phyloP scores from a whole-genome alignment of 2,888 invertebrate genomes.

The Noctuana brunneofusca region DNA sequence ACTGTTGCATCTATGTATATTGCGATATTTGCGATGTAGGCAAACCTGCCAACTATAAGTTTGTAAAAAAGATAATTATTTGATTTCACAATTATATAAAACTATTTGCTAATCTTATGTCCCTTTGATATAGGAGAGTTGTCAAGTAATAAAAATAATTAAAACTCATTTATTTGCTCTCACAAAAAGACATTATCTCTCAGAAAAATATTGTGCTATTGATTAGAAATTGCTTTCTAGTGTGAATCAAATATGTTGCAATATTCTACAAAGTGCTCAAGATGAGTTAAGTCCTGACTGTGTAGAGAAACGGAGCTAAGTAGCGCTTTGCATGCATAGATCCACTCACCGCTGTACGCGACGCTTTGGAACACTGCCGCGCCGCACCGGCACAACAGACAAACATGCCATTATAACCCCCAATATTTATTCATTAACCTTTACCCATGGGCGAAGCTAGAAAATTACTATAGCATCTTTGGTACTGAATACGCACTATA shows the following conservation, averaged over 20 bases:
- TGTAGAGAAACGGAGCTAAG: conserved; percentile 45
- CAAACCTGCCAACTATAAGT: neutral
- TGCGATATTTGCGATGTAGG: neutral
- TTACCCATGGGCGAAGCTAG: conserved; percentile 20
- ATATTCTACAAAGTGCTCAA: conserved; percentile 26
- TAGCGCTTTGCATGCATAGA: conserved; percentile 48
- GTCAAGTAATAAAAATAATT: no score
- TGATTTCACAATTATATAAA: neutral
- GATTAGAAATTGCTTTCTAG: neutral
- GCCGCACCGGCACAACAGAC: conserved; percentile 80
- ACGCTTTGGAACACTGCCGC: conserved; percentile 96
- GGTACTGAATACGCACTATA: neutral
- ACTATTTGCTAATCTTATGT: no score
- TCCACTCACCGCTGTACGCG: conserved; percentile 97
- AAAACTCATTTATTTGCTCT: no score
- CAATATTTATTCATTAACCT: conserved; percentile 11
- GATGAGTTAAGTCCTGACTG: conserved; percentile 9
- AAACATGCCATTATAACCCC: conserved; percentile 76
- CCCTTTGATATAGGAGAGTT: no score
- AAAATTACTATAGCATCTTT: neutral
- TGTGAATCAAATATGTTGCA: neutral
- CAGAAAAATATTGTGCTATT: conserved; percentile 1
- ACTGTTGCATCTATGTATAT: neutral
- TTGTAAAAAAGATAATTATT: neutral
- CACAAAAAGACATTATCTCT: no score